Conservation (phyloP, 2,797 vertebrate genomes). For the Ptychadena robeensis region DNA sequence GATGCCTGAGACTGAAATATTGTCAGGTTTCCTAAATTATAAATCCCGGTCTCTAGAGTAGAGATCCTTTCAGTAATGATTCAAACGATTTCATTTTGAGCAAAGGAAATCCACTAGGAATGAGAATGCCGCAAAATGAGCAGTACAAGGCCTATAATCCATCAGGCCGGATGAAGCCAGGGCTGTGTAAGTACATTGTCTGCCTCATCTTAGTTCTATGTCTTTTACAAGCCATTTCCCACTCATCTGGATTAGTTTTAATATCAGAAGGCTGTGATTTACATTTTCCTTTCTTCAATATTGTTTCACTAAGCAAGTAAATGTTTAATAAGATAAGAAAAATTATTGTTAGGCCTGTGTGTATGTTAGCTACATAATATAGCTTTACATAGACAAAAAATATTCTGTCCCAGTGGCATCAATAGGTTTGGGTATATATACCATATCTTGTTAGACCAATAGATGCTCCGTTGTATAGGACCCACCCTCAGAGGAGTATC, state of each 20-base stretch:
- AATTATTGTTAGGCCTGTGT: background rate
- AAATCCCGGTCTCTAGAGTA: background rate
- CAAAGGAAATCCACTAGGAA: conserved; percentile 19
- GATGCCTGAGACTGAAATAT: background rate
- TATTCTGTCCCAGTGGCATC: background rate
- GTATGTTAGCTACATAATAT: background rate
- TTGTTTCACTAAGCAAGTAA: background rate
- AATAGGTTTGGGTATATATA: too few species aligned
- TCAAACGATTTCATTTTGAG: conserved; percentile 12
- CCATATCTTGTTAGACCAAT: too few species aligned
- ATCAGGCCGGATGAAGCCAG: background rate
- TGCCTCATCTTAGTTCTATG: background rate
- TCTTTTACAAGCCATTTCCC: background rate
- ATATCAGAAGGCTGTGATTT: background rate
- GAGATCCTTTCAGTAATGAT: conserved; percentile 13
- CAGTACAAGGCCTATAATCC: conserved; percentile 8
- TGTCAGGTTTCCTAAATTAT: background rate
- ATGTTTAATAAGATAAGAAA: background rate
- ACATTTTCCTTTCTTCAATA: background rate
- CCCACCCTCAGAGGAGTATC: too few species aligned
- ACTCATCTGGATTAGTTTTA: background rate
- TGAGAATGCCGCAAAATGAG: background rate
- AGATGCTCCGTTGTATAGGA: too few species aligned
- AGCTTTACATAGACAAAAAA: background rate
- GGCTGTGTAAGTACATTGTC: conserved; percentile 11